Conservation (phyloP, 2,888 invertebrate species). For the Hecatera dysodea region DNA sequence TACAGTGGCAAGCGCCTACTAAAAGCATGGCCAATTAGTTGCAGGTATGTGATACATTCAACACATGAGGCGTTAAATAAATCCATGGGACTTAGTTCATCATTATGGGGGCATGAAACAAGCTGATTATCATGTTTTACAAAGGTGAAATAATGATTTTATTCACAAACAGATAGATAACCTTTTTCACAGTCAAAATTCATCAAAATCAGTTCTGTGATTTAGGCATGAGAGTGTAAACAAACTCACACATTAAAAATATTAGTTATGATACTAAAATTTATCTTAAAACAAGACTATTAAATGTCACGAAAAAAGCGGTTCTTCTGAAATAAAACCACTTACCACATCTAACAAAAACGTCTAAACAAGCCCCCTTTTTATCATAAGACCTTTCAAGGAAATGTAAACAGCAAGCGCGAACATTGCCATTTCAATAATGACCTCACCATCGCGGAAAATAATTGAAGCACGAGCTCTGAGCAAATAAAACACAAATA, state of each 20-base stretch:
- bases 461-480: conserved; percentile 33
- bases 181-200: too few relatives aligned
- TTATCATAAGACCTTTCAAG: conserved; percentile 15
- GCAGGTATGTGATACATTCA: neutral
- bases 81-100: neutral
- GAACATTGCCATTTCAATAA: conserved; percentile 29
- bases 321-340: neutral
- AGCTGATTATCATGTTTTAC: too few relatives aligned
- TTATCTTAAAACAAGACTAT: neutral
- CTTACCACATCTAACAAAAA: neutral
- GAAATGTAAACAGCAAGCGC: conserved; percentile 5
- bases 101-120: conserved; percentile 21
- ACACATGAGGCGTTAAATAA: conserved; percentile 8
- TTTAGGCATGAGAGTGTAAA: too few relatives aligned
- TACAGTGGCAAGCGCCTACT: neutral
- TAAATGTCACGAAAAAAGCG: neutral
- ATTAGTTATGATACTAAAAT: neutral
- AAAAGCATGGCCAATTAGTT: conserved; percentile 8
- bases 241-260: too few relatives aligned
- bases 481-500: conserved; percentile 45
- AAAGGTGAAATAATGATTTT: too few relatives aligned
- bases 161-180: too few relatives aligned
- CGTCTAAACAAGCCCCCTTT: neutral
- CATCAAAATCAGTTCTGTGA: too few relatives aligned
- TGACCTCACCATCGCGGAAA: neutral